These are phyloP conservation scores for Drosophila cognata DNA, from an alignment of 2,888 invertebrate species.

Conservation along the genomic window DNA sequence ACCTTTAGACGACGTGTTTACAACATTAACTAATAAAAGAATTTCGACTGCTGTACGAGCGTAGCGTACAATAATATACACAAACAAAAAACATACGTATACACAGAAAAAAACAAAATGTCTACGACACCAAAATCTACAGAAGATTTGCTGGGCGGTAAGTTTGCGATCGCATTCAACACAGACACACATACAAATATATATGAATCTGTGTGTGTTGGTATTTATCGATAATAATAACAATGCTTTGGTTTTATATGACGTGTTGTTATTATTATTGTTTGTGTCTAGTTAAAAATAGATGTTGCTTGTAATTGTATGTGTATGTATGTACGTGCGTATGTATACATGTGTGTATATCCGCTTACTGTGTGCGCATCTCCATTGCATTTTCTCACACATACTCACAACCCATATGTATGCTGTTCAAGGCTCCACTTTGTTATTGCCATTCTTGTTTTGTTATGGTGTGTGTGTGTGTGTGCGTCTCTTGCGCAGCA, in stretches of 20 bases:
- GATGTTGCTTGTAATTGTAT: constrained; percentile 48
- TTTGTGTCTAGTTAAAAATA: constrained; percentile 58
- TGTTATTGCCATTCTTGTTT: constrained; percentile 61
- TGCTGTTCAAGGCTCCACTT: constrained; percentile 68
- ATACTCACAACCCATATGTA: constrained; percentile 16
- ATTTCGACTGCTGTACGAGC: constrained; percentile 31
- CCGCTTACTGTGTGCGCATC: constrained; percentile 35
- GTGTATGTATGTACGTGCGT: constrained; percentile 5
- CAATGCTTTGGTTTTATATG: constrained; percentile 48
- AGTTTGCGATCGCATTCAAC: constrained; percentile 68
- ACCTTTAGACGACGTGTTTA: constrained; percentile 63
- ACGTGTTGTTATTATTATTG: constrained; percentile 47
- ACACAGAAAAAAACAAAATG: constrained; percentile 75
- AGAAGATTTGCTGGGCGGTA: constrained; percentile 85
- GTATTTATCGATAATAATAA: constrained; percentile 63
- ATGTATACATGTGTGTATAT: constrained; percentile 7
- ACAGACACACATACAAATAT: constrained; percentile 8
- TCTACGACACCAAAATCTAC: constrained; percentile 84
- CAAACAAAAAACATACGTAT: constrained; percentile 32
- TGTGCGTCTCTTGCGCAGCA: constrained; percentile 44
- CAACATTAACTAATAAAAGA: constrained; percentile 43
- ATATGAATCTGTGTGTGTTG: constrained; percentile 22
- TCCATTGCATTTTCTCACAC: constrained; percentile 55
- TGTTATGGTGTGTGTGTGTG: constrained; percentile 39
- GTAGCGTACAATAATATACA: constrained; percentile 41